Evolutionary conservation across 2,113 vertebrate species (phyloP), one percentile per base, ranked within the genome.

Genomic region (Lucifuga dentata): DNA sequence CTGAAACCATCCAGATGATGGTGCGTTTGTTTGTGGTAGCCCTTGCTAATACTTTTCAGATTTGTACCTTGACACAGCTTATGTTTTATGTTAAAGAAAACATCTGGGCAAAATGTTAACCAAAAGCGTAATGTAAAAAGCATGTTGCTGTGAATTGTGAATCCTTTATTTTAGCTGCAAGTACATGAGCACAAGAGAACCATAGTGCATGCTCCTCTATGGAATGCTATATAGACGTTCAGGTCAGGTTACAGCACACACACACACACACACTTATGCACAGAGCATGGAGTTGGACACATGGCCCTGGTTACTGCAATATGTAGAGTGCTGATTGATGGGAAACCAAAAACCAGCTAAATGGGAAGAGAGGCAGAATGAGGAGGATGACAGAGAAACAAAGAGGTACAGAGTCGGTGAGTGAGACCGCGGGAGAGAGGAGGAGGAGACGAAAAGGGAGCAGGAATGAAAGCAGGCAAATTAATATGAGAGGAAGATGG

Each of bases 301-400:
- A 89, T 90, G 89, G 82, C 48, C 59, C 76, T 88, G 70, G 83
- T 92, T 92, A 86, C 75, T 73, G 70, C 77, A 83, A 68, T 80
- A 76, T 78, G 58, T 80, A 52, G 70, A 73, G 65, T 36, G 75
- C 73, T 86, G 81, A 92, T 75, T 88, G 88, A 90, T 76, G 63
- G 73, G 73, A 85, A 90, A 87, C 76, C 68, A 75, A 81, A 90
- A 87, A 86, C 74, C 76, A 69, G 45, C 65, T 73, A 60, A 73
- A 64, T 36, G 45, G 46, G 43, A 63, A 50, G 41, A 63, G 68
- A 41, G 46, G 24, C 39, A 8, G 35, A 39, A 11, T 1, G 45
- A 8, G 17, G 16, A 3, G 46, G 23, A 17, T 15, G 50, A 24
- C 11, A 9, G 48, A 40, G 38, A 61, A 50, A 57, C 56, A 56